These are phyloP conservation scores for Serranus cabrilla DNA, from an alignment of 2,797 vertebrate genomes.

Conservation along the genomic window DNA sequence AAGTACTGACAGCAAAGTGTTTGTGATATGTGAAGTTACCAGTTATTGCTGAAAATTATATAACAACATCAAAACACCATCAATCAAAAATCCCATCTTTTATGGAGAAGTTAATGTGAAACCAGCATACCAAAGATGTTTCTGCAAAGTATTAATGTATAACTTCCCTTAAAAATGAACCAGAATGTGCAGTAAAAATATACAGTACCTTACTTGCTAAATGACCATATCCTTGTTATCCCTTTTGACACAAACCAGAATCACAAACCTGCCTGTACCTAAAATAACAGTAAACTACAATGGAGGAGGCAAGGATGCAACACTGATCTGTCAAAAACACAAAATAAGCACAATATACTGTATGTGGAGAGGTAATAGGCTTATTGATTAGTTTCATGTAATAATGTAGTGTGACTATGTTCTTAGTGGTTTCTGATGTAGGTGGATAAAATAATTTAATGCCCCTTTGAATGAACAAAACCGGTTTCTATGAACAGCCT, in stretches of 20 bases:
- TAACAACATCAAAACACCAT: conserved; percentile 19
- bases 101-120: background rate
- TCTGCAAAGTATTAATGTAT: background rate
- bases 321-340: conserved; percentile 15
- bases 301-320: conserved; percentile 9
- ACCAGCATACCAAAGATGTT: background rate
- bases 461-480: conserved; percentile 40
- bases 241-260: background rate
- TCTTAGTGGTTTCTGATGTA: conserved; percentile 23
- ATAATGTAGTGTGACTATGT: conserved; percentile 9
- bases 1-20: background rate
- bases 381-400: conserved; percentile 2
- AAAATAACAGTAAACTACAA: conserved; percentile 20
- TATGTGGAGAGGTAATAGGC: conserved; percentile 17
- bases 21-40: conserved; percentile 7
- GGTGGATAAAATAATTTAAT: conserved; percentile 24
- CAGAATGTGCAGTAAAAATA: conserved; percentile 4
- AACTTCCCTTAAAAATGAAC: conserved; percentile 9
- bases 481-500: background rate
- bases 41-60: background rate
- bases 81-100: conserved; percentile 14
- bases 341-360: conserved; percentile 5
- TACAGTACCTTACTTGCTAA: conserved; percentile 32
- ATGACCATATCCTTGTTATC: background rate
- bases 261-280: conserved; percentile 13